These are phyloP conservation scores for Polyommatus iphigenia DNA, from an alignment of 2,888 invertebrate species.

Conservation along the genomic window DNA sequence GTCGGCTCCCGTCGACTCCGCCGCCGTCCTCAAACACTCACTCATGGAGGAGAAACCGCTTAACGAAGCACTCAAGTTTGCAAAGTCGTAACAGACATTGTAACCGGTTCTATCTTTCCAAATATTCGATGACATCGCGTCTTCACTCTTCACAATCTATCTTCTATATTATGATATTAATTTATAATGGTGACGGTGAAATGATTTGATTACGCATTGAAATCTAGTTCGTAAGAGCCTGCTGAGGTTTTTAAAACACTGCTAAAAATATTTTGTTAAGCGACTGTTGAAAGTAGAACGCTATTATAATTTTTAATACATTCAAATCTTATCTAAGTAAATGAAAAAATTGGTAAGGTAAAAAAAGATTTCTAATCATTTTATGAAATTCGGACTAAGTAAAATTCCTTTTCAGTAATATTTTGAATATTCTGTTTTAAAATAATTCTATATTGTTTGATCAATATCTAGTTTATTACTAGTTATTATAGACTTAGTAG, in stretches of 20 bases:
- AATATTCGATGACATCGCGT: neutral
- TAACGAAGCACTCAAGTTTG: constrained; percentile 65
- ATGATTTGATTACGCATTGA: neutral
- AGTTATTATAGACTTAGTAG: neutral
- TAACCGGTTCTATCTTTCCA: neutral
- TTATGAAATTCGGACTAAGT: neutral
- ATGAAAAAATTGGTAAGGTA: neutral
- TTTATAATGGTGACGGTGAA: neutral
- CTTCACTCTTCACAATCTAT: neutral
- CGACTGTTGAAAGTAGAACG: neutral
- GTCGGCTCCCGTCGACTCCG: constrained; percentile 50
- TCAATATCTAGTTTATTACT: neutral
- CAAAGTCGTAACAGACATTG: constrained; percentile 58
- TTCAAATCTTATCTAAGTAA: neutral
- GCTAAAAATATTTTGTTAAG: neutral
- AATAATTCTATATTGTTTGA: neutral
- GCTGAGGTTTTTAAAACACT: neutral
- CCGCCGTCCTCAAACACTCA: constrained; percentile 64
- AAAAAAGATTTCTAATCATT: neutral
- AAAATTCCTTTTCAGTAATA: neutral
- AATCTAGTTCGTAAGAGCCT: neutral
- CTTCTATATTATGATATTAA: neutral
- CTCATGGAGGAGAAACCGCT: constrained; percentile 67
- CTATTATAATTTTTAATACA: neutral
- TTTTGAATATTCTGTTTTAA: neutral